Conservation (phyloP, 2,797 vertebrate species). For the Anguilla anguilla region DNA sequence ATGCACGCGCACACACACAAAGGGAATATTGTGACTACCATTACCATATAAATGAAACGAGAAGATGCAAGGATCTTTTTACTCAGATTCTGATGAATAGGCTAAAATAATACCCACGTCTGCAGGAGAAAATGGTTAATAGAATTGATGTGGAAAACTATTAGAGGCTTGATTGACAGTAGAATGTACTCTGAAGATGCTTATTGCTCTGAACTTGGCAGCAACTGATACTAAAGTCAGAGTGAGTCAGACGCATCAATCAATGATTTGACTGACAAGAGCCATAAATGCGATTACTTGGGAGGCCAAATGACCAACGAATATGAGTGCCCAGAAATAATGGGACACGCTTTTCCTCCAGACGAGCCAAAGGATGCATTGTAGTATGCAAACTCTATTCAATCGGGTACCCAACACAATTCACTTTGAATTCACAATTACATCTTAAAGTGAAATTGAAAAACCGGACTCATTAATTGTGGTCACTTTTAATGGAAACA, state of each 20-base stretch:
- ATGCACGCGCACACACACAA: too few relatives aligned
- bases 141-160: neutral
- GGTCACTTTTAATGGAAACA: neutral
- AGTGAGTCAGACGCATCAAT: neutral
- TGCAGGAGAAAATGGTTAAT: neutral
- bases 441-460: neutral
- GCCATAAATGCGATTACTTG: neutral
- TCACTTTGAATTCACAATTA: neutral
- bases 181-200: neutral
- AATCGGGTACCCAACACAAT: neutral
- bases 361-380: neutral
- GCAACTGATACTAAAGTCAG: neutral
- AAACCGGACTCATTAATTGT: neutral
- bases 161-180: neutral
- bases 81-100: neutral
- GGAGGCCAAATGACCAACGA: neutral
- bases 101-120: too few relatives aligned
- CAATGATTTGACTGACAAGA: conserved; percentile 6
- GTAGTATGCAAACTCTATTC: neutral
- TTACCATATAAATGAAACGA: neutral
- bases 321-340: neutral
- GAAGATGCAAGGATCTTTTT: neutral
- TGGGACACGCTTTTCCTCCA: neutral
- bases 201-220: conserved; percentile 8
- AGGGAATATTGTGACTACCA: neutral